A percentile compares a stretch with the other conserved stretches of the same genome.
Conservation (phyloP, 2,888 invertebrate species). For the Drosophila paucipuncta region DNA sequence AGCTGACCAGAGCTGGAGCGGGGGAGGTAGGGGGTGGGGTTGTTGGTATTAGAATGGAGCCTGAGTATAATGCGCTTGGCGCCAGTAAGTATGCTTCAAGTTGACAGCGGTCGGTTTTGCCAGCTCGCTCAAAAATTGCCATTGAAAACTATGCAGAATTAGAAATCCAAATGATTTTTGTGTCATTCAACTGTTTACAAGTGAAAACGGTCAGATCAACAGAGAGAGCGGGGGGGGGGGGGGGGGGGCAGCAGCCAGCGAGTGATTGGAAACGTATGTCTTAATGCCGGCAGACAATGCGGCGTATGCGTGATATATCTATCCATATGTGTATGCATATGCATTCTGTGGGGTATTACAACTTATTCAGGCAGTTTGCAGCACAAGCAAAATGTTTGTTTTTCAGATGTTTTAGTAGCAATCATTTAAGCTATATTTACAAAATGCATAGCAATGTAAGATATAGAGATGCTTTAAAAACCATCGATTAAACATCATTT, state of each 20-base stretch:
- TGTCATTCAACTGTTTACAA: slow-evolving; percentile 27
- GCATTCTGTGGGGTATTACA: not conserved
- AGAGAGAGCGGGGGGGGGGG: not conserved
- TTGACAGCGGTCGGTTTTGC: not conserved
- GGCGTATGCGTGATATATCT: slow-evolving; percentile 59
- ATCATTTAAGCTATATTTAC: not conserved
- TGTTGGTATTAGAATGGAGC: not conserved
- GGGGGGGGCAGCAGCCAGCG: not conserved
- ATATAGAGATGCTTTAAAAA: not conserved
- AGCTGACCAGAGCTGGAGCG: slow-evolving; percentile 7
- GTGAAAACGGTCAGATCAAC: not conserved
- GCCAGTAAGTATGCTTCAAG: slow-evolving; percentile 39
- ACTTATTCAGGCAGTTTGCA: not conserved
- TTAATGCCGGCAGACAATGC: slow-evolving; percentile 54
- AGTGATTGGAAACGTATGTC: slow-evolving; percentile 7
- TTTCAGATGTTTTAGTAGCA: not conserved
- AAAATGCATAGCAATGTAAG: not conserved
- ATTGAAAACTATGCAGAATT: not conserved
- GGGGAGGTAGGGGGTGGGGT: too few species aligned
- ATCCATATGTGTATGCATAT: not conserved
- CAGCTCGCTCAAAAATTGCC: not conserved
- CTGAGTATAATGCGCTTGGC: slow-evolving; percentile 8
- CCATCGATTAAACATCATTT: not conserved
- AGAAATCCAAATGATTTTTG: slow-evolving; percentile 7
- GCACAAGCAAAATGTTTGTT: not conserved